These are phyloP conservation scores for Hypselothyrea guttata DNA, from an alignment of 2,888 invertebrate species.

Conservation along the genomic window DNA sequence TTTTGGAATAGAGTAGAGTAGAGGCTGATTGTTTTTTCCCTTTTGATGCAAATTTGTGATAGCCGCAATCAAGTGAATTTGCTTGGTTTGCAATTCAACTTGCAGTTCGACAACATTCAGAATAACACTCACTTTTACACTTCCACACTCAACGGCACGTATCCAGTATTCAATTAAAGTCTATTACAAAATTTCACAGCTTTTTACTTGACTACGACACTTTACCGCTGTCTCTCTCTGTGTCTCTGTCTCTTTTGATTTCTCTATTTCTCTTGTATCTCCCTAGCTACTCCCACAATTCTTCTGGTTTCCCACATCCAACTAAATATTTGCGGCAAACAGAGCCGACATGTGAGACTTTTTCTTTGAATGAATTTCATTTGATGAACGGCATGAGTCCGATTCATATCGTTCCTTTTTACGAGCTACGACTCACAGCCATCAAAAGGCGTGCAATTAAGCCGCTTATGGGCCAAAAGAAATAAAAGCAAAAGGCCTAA, in stretches of 20 bases:
- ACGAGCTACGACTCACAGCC: conserved; percentile 30
- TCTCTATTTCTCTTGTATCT: neutral
- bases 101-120: conserved; percentile 1
- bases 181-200: conserved; percentile 31
- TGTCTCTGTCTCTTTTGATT: neutral
- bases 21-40: neutral
- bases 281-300: neutral
- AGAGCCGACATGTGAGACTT: conserved; percentile 15
- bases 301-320: neutral
- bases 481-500: conserved; percentile 22
- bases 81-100: conserved; percentile 47
- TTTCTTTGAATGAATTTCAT: conserved; percentile 19
- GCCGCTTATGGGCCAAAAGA: conserved; percentile 58
- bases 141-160: too few species aligned
- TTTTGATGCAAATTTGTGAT: neutral
- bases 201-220: conserved; percentile 14
- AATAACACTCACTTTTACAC: neutral
- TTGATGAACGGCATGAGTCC: conserved; percentile 34
- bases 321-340: conserved; percentile 3
- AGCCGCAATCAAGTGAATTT: conserved; percentile 36
- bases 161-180: conserved; percentile 46
- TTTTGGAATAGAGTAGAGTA: too few species aligned
- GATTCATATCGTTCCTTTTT: conserved; percentile 48
- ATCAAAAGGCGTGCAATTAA: conserved; percentile 67
- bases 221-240: too few species aligned